Base-by-base conservation (phyloP, 2,888 invertebrate species). In the Andrena marginata region DNA sequence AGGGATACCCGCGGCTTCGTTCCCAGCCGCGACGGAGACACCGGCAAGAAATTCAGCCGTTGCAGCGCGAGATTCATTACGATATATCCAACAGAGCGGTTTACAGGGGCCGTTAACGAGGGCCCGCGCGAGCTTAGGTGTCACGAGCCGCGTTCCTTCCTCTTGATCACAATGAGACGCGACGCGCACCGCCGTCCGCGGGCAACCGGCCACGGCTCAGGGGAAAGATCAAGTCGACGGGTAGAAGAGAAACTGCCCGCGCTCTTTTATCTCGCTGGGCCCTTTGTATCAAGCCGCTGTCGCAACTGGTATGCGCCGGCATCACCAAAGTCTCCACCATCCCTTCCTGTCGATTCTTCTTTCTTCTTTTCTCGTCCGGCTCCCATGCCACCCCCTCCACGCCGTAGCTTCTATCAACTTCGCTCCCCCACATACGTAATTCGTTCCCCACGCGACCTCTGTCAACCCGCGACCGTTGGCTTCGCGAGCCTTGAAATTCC, bases 51-150 rank as follows among this genome's bases (percentile, higher is more conserved):
- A 81, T 56, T 73, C 82, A 65, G 80, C 78, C 71, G 77, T 1
- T 1, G 70, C 73, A 63, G 69, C 74, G 78, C 62, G 77, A 80
- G 86, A 86, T 88, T 88, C 89, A 89, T 90, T 88, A 86, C 88
- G 86, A 90, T 90, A 84, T 83, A 71, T 23, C 23, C 87, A 56
- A 62, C 83, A 42, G 83, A 75, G 87, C 87, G 89, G 89, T 89
- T 90, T 90, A 91, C 86, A 20, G 8, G 78, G 54, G 75, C 23
- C 84, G 84, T 86, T 89, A 89, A 87, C 88, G 85, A 87, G 87
- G 82, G 73, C 74, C 70, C 77, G 72, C 77, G 80, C 77, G 70
- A 71, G 87, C 71, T 74, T 82, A 82, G 85, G 82, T 84, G 85
- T 86, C 87, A 82, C 87, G 77, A 62, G 82, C 56, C 74, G 72